These are phyloP conservation scores for Epizoanthus fatuus DNA, from an alignment of 92 coral and sea anemone species.

Conservation along the genomic window DNA sequence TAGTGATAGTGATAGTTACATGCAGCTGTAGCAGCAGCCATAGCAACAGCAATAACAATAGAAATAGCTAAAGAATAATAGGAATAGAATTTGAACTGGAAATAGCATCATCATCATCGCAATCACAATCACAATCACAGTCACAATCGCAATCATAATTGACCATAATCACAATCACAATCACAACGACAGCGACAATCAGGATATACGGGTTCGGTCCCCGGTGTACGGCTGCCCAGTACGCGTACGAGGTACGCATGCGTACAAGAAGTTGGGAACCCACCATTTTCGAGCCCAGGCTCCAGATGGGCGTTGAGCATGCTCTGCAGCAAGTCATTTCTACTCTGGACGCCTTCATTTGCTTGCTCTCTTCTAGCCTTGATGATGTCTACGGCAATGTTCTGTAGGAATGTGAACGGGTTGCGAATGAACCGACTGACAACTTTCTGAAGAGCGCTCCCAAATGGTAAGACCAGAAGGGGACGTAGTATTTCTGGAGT, in stretches of 20 bases:
- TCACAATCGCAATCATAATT: too few relatives aligned
- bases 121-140: too few relatives aligned
- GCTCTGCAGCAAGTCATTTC: slow-evolving; percentile 32
- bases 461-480: slow-evolving; percentile 13
- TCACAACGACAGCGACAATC: too few relatives aligned
- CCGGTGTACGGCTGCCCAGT: too few relatives aligned
- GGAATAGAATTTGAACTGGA: too few relatives aligned
- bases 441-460: slow-evolving; percentile 23
- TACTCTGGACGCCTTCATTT: background rate
- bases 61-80: too few relatives aligned
- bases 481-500: slow-evolving; percentile 36
- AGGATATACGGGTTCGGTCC: too few relatives aligned
- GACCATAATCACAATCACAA: too few relatives aligned
- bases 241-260: too few relatives aligned
- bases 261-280: too few relatives aligned
- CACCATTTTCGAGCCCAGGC: slow-evolving; percentile 21
- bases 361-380: slow-evolving; percentile 19
- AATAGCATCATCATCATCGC: background rate
- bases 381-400: slow-evolving; percentile 20
- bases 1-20: background rate
- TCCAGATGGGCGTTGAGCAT: slow-evolving; percentile 25
- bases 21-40: background rate
- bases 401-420: slow-evolving; percentile 24
- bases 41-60: background rate
- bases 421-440: slow-evolving; percentile 32